Conservation (phyloP, 1,140 invertebrate genomes). For the Vanessa atalanta region DNA sequence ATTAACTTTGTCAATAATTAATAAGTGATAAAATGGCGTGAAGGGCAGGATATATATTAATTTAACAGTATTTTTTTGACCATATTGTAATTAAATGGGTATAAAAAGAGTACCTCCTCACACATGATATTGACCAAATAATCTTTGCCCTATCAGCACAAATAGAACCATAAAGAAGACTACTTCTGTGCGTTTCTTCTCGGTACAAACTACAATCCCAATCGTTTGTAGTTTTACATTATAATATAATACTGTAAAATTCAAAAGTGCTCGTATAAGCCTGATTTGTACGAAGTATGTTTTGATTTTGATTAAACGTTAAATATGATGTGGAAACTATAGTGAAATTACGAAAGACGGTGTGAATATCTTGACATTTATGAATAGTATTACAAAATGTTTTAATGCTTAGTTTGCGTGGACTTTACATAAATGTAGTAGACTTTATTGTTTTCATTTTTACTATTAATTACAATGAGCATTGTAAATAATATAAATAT, state of each 20-base stretch:
- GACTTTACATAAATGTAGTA: not conserved
- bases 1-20: not conserved
- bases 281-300: too few species aligned
- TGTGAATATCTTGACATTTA: conserved; percentile 14
- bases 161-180: too few species aligned
- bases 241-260: too few species aligned
- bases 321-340: not conserved
- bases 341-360: conserved; percentile 10
- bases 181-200: too few species aligned
- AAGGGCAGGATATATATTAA: too few species aligned
- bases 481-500: too few species aligned
- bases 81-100: too few species aligned
- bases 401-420: not conserved
- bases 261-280: not conserved
- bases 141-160: too few species aligned
- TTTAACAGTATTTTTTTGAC: too few species aligned
- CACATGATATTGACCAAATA: too few species aligned
- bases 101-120: too few species aligned
- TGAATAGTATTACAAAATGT: not conserved
- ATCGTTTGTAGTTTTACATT: not conserved
- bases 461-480: not conserved
- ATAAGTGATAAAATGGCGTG: not conserved
- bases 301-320: too few species aligned
- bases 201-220: not conserved
- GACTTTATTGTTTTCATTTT: not conserved